Conservation (phyloP, 2,797 vertebrate species). For the Molossus molossus region DNA sequence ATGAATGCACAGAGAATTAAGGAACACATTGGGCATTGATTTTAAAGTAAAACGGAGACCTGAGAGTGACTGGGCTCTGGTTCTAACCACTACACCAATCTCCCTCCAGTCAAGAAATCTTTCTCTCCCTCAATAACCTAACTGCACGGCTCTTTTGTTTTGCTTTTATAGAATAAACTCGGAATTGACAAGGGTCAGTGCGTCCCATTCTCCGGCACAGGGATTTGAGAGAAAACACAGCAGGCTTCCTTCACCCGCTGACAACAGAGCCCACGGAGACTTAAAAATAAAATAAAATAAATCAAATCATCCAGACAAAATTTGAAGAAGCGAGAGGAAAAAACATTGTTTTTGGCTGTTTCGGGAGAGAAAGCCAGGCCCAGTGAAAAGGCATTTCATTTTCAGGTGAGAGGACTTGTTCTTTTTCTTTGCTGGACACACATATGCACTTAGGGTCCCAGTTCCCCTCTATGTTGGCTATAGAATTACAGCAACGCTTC, state of each 20-base stretch:
- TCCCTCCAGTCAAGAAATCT: not conserved
- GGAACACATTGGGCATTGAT: not conserved
- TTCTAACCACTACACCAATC: constrained; percentile 13
- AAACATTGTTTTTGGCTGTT: not conserved
- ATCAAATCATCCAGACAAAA: constrained; percentile 16
- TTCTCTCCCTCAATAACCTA: constrained; percentile 25
- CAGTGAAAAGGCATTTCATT: not conserved
- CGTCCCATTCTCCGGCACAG: not conserved
- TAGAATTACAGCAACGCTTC: not conserved
- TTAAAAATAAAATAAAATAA: not conserved
- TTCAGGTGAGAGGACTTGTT: not conserved
- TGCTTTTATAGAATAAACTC: constrained; percentile 58
- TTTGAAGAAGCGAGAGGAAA: constrained; percentile 5
- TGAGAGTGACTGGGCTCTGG: not conserved
- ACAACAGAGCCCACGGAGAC: not conserved
- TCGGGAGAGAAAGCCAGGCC: not conserved
- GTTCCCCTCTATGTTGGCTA: not conserved
- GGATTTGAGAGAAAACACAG: constrained; percentile 46
- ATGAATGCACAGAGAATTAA: not conserved
- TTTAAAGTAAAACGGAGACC: constrained; percentile 10
- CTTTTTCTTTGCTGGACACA: not conserved
- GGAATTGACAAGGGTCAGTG: constrained; percentile 58
- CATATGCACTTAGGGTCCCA: not conserved
- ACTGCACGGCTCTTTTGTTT: constrained; percentile 35
- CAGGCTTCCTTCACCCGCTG: constrained; percentile 27